Evolutionary conservation across 2,888 invertebrate species (phyloP), one percentile per base, ranked within the genome.

Genomic region (Campoplex nolae): DNA sequence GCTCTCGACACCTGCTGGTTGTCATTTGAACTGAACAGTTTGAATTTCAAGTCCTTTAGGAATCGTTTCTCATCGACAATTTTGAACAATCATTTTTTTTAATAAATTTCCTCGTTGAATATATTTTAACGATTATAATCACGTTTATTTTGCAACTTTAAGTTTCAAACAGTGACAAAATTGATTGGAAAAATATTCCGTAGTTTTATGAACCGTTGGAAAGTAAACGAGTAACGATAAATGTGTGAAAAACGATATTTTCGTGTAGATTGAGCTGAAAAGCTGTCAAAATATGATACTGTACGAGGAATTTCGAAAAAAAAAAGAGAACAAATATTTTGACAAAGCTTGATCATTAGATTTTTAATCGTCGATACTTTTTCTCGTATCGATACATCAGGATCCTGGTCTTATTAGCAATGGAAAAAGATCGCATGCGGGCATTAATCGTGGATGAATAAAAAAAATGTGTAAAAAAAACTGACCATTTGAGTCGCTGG

Each of bases 401-500:
- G 16, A 16, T 32, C 13, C 32, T 11, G 16, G 3, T 32, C 6
- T 62, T 16, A 16, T 18, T 51, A 18, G 8, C 3, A 18, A 32
- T 62, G 32, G 4, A 28, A 23, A 58, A 62, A 62, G 32, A 16
- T 28, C 28, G 28, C 48, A 48, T 48, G 48, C 45, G 7, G 13
- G 13, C 16, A 23, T 11, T 0, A 62, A 58, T 48, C 23, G 42
- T 48, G 16, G 13, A 35, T 51, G 32, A 51, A 16, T 32, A 13
- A n/a, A 4, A 38, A 11, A 16, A 68, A 76, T 65, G 16, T 56
- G 28, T 9, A n/a, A 65, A 38, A 18, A 51, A 18, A 51, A 91
- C 90, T 89, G 83, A 92, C 92, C 92, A 88, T 84, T 84, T 86
- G 62, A 89, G 89, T 90, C 92, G 91, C 88, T 87, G 91, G 90